These are phyloP conservation scores for Vulpes vulpes DNA, from an alignment of 2,113 vertebrate genomes.

Conservation along the genomic window DNA sequence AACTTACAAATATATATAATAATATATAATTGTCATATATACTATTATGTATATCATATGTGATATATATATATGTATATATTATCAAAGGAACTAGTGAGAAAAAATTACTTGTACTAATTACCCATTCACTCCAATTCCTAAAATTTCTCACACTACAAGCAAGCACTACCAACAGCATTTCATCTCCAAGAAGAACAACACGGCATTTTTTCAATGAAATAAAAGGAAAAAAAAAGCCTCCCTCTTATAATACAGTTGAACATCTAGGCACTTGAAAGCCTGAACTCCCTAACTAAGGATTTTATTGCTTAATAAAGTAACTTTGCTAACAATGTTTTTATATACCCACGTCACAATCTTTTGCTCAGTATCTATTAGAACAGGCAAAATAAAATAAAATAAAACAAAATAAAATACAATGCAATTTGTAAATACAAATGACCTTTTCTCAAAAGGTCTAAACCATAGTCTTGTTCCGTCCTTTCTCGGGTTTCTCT, in stretches of 20 bases:
- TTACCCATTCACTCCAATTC: not conserved
- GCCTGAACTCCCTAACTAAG: not conserved
- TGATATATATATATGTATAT: too few relatives aligned
- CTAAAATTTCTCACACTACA: not conserved
- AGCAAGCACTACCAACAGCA: not conserved
- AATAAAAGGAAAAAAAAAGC: not conserved
- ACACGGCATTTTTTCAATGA: conserved; percentile 6
- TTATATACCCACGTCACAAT: not conserved
- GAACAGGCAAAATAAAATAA: not conserved
- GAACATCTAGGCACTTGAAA: not conserved
- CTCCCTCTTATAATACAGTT: not conserved
- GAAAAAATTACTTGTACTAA: not conserved
- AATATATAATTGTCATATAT: too few relatives aligned
- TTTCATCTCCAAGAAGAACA: not conserved
- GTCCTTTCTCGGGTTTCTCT: not conserved
- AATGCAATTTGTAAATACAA: not conserved
- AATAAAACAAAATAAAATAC: not conserved
- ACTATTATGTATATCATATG: too few relatives aligned
- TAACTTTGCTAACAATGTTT: not conserved
- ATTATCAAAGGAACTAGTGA: not conserved
- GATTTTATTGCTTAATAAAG: not conserved
- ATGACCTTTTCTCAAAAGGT: not conserved
- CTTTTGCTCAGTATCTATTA: not conserved
- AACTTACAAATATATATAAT: not conserved
- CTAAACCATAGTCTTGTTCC: not conserved